These are phyloP conservation scores for Ptilorrhoa leucosticta DNA, from an alignment of 2,113 vertebrate genomes.

Conservation along the genomic window DNA sequence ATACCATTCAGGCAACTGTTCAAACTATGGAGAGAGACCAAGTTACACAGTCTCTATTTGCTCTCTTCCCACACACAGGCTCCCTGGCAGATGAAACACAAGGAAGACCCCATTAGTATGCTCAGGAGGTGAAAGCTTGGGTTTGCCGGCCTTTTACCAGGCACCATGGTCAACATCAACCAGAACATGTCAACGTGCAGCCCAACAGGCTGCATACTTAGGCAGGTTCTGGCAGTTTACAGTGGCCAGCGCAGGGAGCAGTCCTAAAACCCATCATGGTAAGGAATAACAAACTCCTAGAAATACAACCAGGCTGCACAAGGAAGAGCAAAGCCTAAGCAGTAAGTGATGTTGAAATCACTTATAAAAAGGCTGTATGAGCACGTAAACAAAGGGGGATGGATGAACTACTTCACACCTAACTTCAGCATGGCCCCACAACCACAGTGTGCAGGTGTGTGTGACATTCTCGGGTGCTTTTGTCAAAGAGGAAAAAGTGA, in stretches of 20 bases:
- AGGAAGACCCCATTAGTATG: background rate
- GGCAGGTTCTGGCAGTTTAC: background rate
- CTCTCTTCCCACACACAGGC: background rate
- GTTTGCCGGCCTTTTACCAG: background rate
- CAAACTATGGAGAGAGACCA: background rate
- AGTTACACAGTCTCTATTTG: background rate
- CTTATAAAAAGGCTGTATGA: background rate
- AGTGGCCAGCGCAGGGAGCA: background rate
- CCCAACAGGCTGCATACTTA: background rate
- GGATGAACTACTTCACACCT: background rate
- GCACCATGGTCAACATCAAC: background rate
- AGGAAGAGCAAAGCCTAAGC: background rate
- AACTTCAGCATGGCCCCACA: background rate
- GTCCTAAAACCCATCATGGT: background rate
- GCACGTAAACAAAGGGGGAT: background rate
- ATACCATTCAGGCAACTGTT: background rate
- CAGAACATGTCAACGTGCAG: background rate
- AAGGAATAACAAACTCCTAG: background rate
- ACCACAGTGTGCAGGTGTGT: accelerated
- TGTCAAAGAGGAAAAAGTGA: background rate
- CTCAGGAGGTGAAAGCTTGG: background rate
- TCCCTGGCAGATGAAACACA: background rate
- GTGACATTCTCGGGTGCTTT: background rate
- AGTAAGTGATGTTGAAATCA: background rate
- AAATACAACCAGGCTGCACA: background rate